Percentiles rank a stretch among this genome's conserved stretches.
Evolutionary conservation across 2,888 invertebrate genomes (phyloP).

Genomic region (Acanthoscelides obtectus): DNA sequence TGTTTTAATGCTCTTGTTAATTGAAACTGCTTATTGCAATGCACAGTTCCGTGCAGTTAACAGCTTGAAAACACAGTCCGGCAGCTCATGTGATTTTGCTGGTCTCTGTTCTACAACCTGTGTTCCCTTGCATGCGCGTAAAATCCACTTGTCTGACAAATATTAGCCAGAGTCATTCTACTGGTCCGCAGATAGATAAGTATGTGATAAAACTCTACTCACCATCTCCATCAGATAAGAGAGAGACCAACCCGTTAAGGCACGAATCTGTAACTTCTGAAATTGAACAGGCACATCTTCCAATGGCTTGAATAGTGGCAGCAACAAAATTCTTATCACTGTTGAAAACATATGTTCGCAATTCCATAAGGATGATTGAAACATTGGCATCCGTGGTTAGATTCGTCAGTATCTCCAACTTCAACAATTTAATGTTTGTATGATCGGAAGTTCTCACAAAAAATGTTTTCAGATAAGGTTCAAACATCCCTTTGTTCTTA

Average conservation of each 20-base stretch:
- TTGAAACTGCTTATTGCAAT: no score
- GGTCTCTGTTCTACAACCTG: no score
- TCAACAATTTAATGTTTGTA: slow-evolving; percentile 91
- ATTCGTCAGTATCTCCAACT: slow-evolving; percentile 94
- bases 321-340: slow-evolving; percentile 91
- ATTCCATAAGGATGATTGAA: slow-evolving; percentile 83
- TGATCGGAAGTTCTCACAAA: slow-evolving; percentile 96
- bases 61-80: no score
- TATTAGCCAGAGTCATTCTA: no score
- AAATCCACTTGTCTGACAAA: no score
- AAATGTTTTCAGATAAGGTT: slow-evolving; percentile 95
- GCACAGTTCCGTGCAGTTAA: no score
- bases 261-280: slow-evolving; percentile 92
- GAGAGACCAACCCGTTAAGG: slow-evolving; percentile 82
- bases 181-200: no score
- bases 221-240: slow-evolving; percentile 95
- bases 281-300: slow-evolving; percentile 81
- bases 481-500: slow-evolving; percentile 86
- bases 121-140: no score
- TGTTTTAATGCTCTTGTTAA: no score
- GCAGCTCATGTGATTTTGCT: no score
- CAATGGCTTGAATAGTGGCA: slow-evolving; percentile 93
- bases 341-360: slow-evolving; percentile 94
- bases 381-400: slow-evolving; percentile 92
- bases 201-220: no score